Percentiles rank a stretch among this genome's conserved stretches.
These are phyloP conservation scores for Pseudoips prasinana DNA, from an alignment of 2,888 invertebrate species.

Conservation along the genomic window DNA sequence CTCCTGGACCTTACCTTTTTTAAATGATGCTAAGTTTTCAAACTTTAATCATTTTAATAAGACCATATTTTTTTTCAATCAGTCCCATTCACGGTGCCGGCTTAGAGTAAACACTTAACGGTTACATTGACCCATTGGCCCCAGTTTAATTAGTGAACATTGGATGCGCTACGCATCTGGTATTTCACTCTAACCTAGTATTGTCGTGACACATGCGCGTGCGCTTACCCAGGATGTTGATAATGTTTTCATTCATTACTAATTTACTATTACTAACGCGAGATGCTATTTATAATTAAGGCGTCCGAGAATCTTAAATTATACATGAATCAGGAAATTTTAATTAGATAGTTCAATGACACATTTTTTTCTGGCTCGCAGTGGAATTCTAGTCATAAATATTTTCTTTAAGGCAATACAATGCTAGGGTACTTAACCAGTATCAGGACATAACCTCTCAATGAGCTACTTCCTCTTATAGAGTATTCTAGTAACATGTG, in stretches of 20 bases:
- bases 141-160: conserved; percentile 23
- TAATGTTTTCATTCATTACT: conserved; percentile 63
- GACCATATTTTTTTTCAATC: too few relatives aligned
- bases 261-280: conserved; percentile 41
- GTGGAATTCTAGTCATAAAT: conserved; percentile 6
- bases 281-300: conserved; percentile 50
- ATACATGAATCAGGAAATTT: conserved; percentile 27
- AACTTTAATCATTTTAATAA: too few relatives aligned
- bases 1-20: too few relatives aligned
- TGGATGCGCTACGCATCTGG: conserved; percentile 32
- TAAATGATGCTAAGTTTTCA: too few relatives aligned
- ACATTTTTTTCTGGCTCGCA: conserved; percentile 9
- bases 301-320: conserved; percentile 28
- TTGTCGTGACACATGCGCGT: conserved; percentile 47
- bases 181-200: conserved; percentile 21
- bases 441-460: too few relatives aligned
- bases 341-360: conserved; percentile 28
- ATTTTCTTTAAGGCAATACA: too few relatives aligned
- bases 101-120: conserved; percentile 16
- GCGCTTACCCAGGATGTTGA: conserved; percentile 65
- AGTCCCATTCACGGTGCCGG: too few relatives aligned
- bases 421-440: too few relatives aligned
- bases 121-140: conserved; percentile 29
- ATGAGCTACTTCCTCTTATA: too few relatives aligned
- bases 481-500: too few relatives aligned